A percentile compares a stretch with the other conserved stretches of the same genome.
phyloP scores from a whole-genome alignment of 2,797 vertebrate species.

The Cynopterus sphinx region DNA sequence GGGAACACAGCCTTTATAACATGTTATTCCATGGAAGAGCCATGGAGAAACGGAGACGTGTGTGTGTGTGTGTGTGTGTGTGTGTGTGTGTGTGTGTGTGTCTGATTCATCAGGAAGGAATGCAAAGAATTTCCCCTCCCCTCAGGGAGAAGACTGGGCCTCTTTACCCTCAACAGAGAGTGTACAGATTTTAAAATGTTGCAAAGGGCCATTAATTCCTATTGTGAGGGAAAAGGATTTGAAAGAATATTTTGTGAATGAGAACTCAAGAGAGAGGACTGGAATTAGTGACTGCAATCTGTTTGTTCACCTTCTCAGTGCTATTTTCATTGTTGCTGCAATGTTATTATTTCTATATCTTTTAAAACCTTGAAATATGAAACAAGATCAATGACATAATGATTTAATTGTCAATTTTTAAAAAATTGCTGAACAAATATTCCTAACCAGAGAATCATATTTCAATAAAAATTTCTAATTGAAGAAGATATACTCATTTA shows the following conservation, averaged over 20 bases:
- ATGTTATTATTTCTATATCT: slow-evolving; percentile 1
- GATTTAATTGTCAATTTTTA: neutral
- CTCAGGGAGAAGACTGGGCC: slow-evolving; percentile 63
- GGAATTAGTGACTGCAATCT: neutral
- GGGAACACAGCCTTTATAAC: neutral
- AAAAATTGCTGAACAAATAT: neutral
- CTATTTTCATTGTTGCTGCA: neutral
- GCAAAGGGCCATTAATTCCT: slow-evolving; percentile 39
- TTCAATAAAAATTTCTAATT: neutral
- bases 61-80: slow-evolving; percentile 55
- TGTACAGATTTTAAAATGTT: slow-evolving; percentile 58
- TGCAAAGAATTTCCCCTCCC: slow-evolving; percentile 73
- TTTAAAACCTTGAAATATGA: slow-evolving; percentile 69
- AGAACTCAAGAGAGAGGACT: neutral
- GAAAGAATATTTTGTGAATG: slow-evolving; percentile 50
- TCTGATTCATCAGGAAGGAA: slow-evolving; percentile 68
- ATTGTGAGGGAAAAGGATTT: slow-evolving; percentile 28
- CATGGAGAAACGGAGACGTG: neutral
- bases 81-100: slow-evolving; percentile 6
- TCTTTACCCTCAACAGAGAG: slow-evolving; percentile 63
- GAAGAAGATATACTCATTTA: neutral
- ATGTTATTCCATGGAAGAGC: neutral
- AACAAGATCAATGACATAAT: slow-evolving; percentile 78
- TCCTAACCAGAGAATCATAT: neutral
- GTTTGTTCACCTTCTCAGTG: neutral